A percentile compares a stretch with the other conserved stretches of the same genome.
Evolutionary conservation across 2,113 vertebrate genomes (phyloP).

Genomic region (Neotragus moschatus): DNA sequence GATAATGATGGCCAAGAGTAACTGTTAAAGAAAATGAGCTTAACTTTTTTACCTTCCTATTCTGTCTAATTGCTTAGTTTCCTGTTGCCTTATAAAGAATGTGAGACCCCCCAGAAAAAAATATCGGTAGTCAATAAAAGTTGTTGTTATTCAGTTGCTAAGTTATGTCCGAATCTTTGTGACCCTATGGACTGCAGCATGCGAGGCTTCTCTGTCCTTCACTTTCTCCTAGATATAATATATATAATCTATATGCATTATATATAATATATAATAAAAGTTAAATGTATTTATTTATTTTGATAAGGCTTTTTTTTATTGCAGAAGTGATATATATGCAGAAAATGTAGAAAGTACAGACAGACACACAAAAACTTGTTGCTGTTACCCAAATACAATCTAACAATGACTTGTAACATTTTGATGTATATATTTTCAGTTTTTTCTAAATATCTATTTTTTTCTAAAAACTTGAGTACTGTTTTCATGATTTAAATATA

Average conservation of each 20-base stretch:
- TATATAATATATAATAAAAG: background rate
- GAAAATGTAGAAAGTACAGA: conserved; percentile 2
- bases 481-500: background rate
- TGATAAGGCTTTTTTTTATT: conserved; percentile 2
- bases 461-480: background rate
- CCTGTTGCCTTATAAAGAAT: background rate
- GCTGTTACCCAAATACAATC: background rate
- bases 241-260: background rate
- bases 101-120: background rate
- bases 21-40: background rate
- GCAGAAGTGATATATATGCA: background rate
- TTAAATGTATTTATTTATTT: background rate
- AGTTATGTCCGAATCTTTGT: background rate
- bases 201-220: background rate
- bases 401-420: background rate
- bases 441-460: background rate
- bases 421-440: background rate
- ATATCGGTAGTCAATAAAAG: background rate
- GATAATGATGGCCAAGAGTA: background rate
- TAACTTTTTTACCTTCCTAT: background rate
- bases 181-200: background rate
- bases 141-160: background rate
- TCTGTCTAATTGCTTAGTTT: background rate
- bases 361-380: background rate
- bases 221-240: background rate